A percentile compares a stretch with the other conserved stretches of the same genome.
These are phyloP conservation scores for Aphodius granarius DNA, from an alignment of 2,888 invertebrate genomes.

Conservation along the genomic window DNA sequence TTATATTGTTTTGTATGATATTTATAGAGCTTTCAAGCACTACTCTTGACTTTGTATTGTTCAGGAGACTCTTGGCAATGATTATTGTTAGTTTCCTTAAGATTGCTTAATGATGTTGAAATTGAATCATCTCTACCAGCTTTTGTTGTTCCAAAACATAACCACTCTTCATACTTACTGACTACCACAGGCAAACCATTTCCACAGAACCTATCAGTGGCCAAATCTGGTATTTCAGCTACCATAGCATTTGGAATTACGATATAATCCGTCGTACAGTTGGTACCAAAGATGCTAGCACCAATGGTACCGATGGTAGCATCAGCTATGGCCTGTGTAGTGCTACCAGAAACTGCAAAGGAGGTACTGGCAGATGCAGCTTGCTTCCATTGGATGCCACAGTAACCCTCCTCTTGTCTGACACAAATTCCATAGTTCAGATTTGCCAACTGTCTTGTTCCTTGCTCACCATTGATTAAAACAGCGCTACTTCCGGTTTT, in stretches of 20 bases:
- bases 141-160: not conserved
- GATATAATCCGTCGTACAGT: constrained; percentile 73
- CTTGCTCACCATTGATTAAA: constrained; percentile 43
- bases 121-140: not conserved
- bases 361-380: constrained; percentile 55
- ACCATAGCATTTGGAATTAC: constrained; percentile 67
- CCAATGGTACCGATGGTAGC: constrained; percentile 47
- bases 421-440: constrained; percentile 79
- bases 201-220: constrained; percentile 76
- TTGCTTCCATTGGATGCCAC: constrained; percentile 69
- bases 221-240: constrained; percentile 43
- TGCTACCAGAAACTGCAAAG: constrained; percentile 72
- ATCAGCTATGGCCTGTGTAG: constrained; percentile 56
- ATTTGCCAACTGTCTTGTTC: constrained; percentile 72
- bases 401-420: constrained; percentile 72
- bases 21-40: too few relatives aligned
- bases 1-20: too few relatives aligned
- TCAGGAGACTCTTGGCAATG: too few relatives aligned
- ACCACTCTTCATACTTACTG: constrained; percentile 18
- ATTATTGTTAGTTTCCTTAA: too few relatives aligned
- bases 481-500: constrained; percentile 50
- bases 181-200: constrained; percentile 43
- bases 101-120: too few relatives aligned
- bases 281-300: constrained; percentile 60
- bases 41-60: too few relatives aligned